Conservation (phyloP, 2,888 invertebrate species). For the Cephus rjabovi region DNA sequence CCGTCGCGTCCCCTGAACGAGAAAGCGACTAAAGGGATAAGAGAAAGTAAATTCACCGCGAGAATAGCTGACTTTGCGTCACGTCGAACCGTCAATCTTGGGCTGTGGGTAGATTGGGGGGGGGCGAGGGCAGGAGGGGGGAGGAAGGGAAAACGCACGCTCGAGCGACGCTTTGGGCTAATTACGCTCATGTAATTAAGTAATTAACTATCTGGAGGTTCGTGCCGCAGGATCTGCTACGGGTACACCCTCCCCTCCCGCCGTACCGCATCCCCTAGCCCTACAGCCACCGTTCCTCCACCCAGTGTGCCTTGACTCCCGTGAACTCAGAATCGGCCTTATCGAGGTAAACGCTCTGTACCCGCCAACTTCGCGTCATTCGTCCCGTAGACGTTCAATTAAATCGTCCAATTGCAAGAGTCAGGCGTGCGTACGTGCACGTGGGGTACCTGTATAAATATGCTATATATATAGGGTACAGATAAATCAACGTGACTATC, state of each 20-base stretch:
- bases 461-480: no score
- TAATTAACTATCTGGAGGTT: conserved; percentile 49
- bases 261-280: not conserved
- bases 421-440: no score
- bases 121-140: no score
- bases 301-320: not conserved
- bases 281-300: conserved; percentile 16
- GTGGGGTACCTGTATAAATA: not conserved
- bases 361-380: conserved; percentile 38
- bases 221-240: conserved; percentile 29
- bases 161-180: conserved; percentile 34
- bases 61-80: conserved; percentile 26
- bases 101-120: not conserved
- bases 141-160: not conserved
- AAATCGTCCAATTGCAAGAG: conserved; percentile 32
- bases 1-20: not conserved
- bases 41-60: conserved; percentile 9
- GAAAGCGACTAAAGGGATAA: not conserved
- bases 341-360: conserved; percentile 6
- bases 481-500: not conserved
- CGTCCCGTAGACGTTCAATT: conserved; percentile 34
- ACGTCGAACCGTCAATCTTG: conserved; percentile 35
- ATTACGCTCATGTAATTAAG: conserved; percentile 58
- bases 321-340: conserved; percentile 10
- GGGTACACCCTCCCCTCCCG: conserved; percentile 30